Evolutionary conservation across 37 sponge, comb jelly and placozoan species (phyloP), one percentile per base, ranked within the genome.

Genomic region (Hexactinellida sp.): DNA sequence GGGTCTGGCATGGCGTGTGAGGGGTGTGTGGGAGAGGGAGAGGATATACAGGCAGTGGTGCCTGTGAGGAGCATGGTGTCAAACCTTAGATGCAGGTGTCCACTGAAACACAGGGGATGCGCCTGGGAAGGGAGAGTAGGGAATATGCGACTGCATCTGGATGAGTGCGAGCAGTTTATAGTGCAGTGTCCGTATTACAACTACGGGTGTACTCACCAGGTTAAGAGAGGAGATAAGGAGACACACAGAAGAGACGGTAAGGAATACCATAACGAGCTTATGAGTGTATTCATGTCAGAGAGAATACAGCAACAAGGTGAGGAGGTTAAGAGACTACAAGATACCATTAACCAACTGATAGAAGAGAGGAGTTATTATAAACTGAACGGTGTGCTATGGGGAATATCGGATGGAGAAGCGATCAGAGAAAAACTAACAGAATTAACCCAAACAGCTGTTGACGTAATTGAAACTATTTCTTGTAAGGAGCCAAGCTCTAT

Each of bases 271-370:
- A n/a, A 10, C 3, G 76, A 63, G 30, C 34, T 63, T 7, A n/a
- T 63, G 76, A 63, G 76, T 63, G 34, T 63, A n/a, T 63, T 63
- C 30, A 63, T 63, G 76, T 7, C 76, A 63, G 76, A 63, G 30
- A 63, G 30, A 63, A 23, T 63, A n/a, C 19, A 63, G 34, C 28
- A 28, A n/a, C 76, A 63, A 10, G 30, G 19, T 32, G 76, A 32
- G 13, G 76, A 25, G 30, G 13, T 41, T 41, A 41, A 16, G 47
- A 41, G 13, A 41, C 47, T 41, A 13, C 10, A 41, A 41, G 13
- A 41, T 16, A 41, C 5, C 13, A 13, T 41, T 5, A 41, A 41
- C 47, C 13, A 16, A 16, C 47, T 41, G 47, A 5, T 41, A 16
- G 13, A 41, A 16, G 13, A 13, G 47, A 41, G 5, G 47, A 41